Percentiles rank a stretch among this genome's conserved stretches.
Conservation (phyloP, 2,888 invertebrate species). For the Leptopilina myrica region DNA sequence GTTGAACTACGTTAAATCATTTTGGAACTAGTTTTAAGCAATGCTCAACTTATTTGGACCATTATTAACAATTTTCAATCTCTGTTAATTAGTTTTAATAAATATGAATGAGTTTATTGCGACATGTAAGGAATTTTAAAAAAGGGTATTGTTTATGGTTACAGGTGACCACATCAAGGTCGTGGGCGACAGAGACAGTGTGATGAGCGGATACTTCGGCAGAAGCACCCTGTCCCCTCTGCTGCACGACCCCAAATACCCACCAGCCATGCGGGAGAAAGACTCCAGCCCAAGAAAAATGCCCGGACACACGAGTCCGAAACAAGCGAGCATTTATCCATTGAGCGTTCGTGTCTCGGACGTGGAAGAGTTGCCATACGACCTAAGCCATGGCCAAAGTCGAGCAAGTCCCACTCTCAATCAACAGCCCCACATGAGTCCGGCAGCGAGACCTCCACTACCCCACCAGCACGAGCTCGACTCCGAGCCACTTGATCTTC, state of each 20-base stretch:
- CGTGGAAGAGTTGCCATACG: slow-evolving; percentile 82
- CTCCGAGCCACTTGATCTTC: slow-evolving; percentile 93
- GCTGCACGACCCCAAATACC: slow-evolving; percentile 72
- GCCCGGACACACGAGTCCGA: slow-evolving; percentile 84
- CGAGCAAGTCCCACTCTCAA: slow-evolving; percentile 77
- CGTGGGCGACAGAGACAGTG: slow-evolving; percentile 68
- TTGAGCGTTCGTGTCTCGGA: slow-evolving; percentile 81
- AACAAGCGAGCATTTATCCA: slow-evolving; percentile 86
- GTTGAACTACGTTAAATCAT: too few relatives aligned
- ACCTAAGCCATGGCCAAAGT: slow-evolving; percentile 79
- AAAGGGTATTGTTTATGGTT: slow-evolving; percentile 17
- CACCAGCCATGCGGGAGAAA: slow-evolving; percentile 90
- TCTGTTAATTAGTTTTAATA: too few relatives aligned
- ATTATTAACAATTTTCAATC: too few relatives aligned
- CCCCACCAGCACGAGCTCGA: slow-evolving; percentile 70
- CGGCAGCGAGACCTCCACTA: slow-evolving; percentile 79
- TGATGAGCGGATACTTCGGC: slow-evolving; percentile 75
- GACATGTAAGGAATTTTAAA: too few relatives aligned
- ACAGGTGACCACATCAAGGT: slow-evolving; percentile 57
- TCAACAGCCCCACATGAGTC: slow-evolving; percentile 78
- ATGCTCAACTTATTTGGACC: too few relatives aligned
- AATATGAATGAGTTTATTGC: too few relatives aligned
- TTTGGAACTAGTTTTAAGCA: too few relatives aligned
- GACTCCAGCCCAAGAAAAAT: slow-evolving; percentile 94
- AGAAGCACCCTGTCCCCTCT: slow-evolving; percentile 76